Conservation (phyloP, 2,797 vertebrate species). For the Artibeus lituratus region DNA sequence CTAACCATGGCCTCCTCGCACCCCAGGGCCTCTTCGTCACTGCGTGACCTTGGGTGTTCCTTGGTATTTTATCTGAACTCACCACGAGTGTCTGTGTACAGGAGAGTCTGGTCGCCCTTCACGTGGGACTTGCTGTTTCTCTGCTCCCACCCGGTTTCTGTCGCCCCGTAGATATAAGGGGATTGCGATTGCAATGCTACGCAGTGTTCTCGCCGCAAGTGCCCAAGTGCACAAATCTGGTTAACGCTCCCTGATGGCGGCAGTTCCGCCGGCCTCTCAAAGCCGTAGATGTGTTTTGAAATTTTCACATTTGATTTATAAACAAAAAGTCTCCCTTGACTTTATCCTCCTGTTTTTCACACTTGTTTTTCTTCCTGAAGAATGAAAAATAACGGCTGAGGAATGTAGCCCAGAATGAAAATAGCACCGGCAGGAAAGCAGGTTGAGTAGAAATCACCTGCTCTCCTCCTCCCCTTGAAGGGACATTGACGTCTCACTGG, state of each 20-base stretch:
- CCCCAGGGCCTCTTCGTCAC: background rate
- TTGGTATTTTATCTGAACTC: background rate
- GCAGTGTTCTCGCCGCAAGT: background rate
- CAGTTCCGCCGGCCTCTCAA: conserved; percentile 10
- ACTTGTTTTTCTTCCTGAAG: background rate
- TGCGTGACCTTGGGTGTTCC: background rate
- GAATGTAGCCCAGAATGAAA: background rate
- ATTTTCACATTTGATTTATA: conserved; percentile 48
- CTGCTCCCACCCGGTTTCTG: background rate
- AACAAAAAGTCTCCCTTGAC: conserved; percentile 27
- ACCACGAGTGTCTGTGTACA: background rate
- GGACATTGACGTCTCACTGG: background rate
- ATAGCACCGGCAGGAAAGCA: background rate
- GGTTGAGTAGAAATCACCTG: background rate
- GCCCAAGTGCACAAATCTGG: background rate
- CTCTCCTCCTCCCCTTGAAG: background rate
- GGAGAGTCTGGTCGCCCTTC: background rate
- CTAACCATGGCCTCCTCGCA: background rate
- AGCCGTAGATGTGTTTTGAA: conserved; percentile 33
- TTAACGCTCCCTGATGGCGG: conserved; percentile 4
- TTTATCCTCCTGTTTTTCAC: conserved; percentile 13
- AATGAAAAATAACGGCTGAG: conserved; percentile 40
- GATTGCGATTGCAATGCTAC: background rate
- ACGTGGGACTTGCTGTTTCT: background rate
- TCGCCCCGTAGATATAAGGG: background rate